These are phyloP conservation scores for Pristionchus mayeri DNA, from an alignment of 2,888 invertebrate species.

Conservation along the genomic window DNA sequence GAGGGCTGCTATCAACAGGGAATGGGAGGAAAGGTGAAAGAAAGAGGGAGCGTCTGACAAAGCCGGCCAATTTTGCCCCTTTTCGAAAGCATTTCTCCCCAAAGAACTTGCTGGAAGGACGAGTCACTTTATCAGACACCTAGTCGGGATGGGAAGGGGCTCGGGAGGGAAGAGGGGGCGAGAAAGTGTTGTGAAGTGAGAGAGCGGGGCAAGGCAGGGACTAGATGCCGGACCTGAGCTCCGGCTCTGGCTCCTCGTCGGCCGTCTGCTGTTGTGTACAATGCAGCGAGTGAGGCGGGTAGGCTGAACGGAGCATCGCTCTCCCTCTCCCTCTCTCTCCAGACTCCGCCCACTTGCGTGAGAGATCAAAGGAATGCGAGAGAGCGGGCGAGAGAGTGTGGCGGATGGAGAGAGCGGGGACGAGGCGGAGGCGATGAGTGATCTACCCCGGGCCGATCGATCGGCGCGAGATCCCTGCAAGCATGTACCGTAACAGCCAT, in stretches of 20 bases:
- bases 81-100: no score
- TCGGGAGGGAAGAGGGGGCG: no score
- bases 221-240: not conserved
- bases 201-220: not conserved
- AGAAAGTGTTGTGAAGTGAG: no score
- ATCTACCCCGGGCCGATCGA: conserved; percentile 23
- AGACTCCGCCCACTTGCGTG: conserved; percentile 19
- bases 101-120: no score
- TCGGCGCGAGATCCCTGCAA: not conserved
- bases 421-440: not conserved
- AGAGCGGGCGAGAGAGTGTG: conserved; percentile 34
- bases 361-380: no score
- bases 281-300: conserved; percentile 37
- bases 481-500: not conserved
- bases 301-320: conserved; percentile 41
- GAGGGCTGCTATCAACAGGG: not conserved
- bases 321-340: not conserved
- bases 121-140: no score
- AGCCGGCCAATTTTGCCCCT: conserved; percentile 4
- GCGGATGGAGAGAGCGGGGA: not conserved
- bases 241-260: not conserved
- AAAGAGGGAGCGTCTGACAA: not conserved
- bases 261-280: not conserved
- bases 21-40: not conserved
- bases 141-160: not conserved